Evolutionary conservation across 1,140 invertebrate genomes (phyloP), one percentile per base, ranked within the genome.

Genomic region (Holcopasites calliopsidis): DNA sequence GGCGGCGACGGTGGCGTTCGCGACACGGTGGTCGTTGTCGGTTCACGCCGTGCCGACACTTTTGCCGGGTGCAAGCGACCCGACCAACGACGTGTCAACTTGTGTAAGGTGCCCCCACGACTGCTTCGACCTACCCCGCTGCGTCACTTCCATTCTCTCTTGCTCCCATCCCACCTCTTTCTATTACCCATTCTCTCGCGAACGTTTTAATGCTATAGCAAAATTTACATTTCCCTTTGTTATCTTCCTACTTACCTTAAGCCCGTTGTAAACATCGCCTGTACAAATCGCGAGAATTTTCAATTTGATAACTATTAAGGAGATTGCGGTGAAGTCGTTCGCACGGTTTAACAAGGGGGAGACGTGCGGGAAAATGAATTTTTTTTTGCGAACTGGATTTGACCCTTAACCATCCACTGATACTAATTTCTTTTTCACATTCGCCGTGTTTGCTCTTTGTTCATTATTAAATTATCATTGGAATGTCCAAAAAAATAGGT

Each of bases 1-100:
- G 38, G 55, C 74, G 78, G 58, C 79, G 83, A 77, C 82, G 80
- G 79, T 83, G 80, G 80, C 77, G 84, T 81, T 82, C 79, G 78
- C 83, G 86, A 85, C 87, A 83, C 84, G 85, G 86, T 84, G 86
- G 84, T 85, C 87, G 85, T 87, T 87, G 87, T 88, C 80, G 85
- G 85, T 88, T 85, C 86, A 85, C 86, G 87, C 86, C 84, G 76
- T 74, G 77, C 86, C 82, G 86, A 88, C 87, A 87, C 86, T 88
- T 87, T 86, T 87, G 85, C 83, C 71, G 80, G 71, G 84, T 82
- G 80, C 85, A 80, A 83, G 76, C 86, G 86, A 88, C 85, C 86
- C 78, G 80, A 85, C 81, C 82, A 88, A 88, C 75, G 79, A 82
- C 80, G 79, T 81, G 79, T 73, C 79, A 77, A 81, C 79, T 52